Conservation (phyloP, 2,113 vertebrate species). For the Sturnira hondurensis region DNA sequence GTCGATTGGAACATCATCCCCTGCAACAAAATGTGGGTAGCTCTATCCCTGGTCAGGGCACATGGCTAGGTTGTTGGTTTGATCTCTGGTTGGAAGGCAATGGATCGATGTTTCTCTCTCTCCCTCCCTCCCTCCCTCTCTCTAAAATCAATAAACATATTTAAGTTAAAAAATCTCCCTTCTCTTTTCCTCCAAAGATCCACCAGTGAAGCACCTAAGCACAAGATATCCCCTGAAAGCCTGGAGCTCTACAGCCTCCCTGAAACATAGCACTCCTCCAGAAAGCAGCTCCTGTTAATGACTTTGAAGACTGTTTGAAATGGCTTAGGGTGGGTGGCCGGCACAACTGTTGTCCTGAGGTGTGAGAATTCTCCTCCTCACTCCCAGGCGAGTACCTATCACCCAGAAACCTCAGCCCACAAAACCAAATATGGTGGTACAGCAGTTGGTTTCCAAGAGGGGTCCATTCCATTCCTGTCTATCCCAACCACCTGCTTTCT, state of each 20-base stretch:
- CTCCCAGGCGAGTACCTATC: not conserved
- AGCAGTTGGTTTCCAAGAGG: not conserved
- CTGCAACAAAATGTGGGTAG: too few species aligned
- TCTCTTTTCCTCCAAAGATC: not conserved
- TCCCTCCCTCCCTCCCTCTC: too few species aligned
- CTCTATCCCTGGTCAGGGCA: too few species aligned
- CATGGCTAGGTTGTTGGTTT: too few species aligned
- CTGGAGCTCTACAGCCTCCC: not conserved
- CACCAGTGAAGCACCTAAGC: not conserved
- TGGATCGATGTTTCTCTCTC: too few species aligned
- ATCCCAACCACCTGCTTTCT: not conserved
- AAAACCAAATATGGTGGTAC: not conserved
- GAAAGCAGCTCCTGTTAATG: not conserved
- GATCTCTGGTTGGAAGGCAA: too few species aligned
- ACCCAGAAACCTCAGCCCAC: not conserved
- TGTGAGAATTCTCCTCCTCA: not conserved
- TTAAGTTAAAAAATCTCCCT: not conserved
- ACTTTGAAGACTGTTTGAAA: not conserved
- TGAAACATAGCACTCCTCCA: not conserved
- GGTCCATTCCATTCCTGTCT: not conserved
- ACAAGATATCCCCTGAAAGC: not conserved
- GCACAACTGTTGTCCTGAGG: not conserved
- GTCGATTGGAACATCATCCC: too few species aligned
- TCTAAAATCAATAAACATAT: too few species aligned
- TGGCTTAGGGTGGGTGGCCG: not conserved